Percentiles rank a stretch among this genome's conserved stretches.
phyloP scores from a whole-genome alignment of 2,113 vertebrate genomes.

The Chamaea fasciata region DNA sequence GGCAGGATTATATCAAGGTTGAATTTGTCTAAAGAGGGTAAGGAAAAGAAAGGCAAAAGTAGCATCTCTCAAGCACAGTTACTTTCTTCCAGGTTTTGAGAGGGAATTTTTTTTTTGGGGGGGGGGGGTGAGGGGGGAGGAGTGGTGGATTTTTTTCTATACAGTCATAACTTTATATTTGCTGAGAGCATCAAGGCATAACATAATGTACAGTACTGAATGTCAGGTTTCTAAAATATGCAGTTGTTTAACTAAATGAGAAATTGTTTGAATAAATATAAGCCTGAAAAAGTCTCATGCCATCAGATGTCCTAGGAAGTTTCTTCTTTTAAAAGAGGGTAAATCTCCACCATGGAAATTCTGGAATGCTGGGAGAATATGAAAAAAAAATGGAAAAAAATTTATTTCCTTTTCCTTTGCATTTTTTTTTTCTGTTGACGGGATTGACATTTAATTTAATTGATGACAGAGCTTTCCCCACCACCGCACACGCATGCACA shows the following conservation, averaged over 20 bases:
- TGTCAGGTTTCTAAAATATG: neutral
- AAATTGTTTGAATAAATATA: neutral
- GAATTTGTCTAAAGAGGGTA: neutral
- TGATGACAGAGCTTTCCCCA: neutral
- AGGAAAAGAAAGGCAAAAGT: neutral
- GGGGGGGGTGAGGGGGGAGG: no score
- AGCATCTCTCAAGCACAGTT: neutral
- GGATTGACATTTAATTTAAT: neutral
- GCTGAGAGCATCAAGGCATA: neutral
- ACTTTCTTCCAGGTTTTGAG: neutral
- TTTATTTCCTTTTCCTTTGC: neutral
- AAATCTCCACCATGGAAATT: neutral
- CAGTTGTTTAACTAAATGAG: neutral
- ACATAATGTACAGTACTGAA: neutral
- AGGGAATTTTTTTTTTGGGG: no score
- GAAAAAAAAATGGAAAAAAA: neutral
- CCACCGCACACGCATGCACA: no score
- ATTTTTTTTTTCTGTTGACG: neutral
- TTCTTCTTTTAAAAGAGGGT: neutral
- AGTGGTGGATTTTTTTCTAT: fast-evolving
- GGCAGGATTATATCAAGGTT: neutral
- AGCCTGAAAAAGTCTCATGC: neutral
- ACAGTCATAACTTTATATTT: neutral
- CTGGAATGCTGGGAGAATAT: neutral
- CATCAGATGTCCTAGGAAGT: neutral